Conservation (phyloP, 1,140 invertebrate genomes). For the Tetranychus urticae region DNA sequence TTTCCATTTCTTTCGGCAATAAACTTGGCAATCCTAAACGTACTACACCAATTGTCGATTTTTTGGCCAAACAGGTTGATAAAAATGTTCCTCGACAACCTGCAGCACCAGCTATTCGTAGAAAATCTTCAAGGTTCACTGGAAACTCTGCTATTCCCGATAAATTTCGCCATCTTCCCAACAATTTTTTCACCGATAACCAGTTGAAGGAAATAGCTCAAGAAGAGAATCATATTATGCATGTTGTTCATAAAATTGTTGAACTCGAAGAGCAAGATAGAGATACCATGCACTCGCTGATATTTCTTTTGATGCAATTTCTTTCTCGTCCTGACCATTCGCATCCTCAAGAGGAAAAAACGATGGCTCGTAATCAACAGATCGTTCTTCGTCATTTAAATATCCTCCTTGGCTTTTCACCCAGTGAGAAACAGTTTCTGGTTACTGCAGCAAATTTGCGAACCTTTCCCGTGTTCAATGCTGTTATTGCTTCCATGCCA, state of each 20-base stretch:
- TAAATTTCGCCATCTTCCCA: constrained; percentile 36
- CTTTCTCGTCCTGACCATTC: constrained; percentile 29
- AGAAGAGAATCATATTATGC: constrained; percentile 29
- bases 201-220: constrained; percentile 23
- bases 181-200: constrained; percentile 28
- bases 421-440: constrained; percentile 64
- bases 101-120: constrained; percentile 62
- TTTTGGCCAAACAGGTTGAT: constrained; percentile 41
- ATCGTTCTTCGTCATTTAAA: constrained; percentile 80
- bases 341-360: constrained; percentile 61
- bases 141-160: constrained; percentile 25
- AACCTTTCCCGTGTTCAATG: constrained; percentile 80
- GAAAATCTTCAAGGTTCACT: constrained; percentile 60
- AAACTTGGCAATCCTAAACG: constrained; percentile 42
- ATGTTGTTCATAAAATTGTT: constrained; percentile 31
- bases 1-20: constrained; percentile 66
- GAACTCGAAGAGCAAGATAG: constrained; percentile 82
- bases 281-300: constrained; percentile 82
- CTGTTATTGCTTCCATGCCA: constrained; percentile 45
- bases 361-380: constrained; percentile 43
- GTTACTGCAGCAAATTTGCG: constrained; percentile 62
- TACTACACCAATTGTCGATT: not conserved
- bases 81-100: constrained; percentile 67
- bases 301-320: constrained; percentile 69
- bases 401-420: constrained; percentile 74